Conservation (phyloP, 1,140 invertebrate species). For the Theocolax elegans region DNA sequence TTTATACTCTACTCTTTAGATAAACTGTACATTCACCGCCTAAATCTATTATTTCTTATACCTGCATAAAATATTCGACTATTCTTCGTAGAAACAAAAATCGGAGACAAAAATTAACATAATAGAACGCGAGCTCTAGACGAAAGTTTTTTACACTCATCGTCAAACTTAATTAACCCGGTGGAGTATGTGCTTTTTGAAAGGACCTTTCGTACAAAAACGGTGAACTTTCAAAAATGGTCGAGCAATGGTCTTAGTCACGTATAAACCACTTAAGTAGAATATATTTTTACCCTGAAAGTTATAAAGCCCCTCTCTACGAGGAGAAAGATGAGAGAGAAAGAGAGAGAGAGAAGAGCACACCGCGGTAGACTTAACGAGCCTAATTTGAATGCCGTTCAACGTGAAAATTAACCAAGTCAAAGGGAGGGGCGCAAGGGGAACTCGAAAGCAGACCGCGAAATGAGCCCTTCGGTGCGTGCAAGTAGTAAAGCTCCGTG, state of each 20-base stretch:
- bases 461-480: background rate
- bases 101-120: too few species aligned
- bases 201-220: background rate
- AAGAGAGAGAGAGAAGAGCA: background rate
- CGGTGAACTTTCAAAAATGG: background rate
- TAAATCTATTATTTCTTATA: too few species aligned
- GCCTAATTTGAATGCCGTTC: conserved; percentile 29
- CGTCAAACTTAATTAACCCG: conserved; percentile 16
- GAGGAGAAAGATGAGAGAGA: background rate
- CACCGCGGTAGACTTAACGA: background rate
- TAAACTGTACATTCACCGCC: too few species aligned
- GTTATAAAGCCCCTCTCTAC: background rate
- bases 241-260: background rate
- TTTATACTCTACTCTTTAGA: too few species aligned
- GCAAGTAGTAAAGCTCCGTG: background rate
- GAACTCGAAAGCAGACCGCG: background rate
- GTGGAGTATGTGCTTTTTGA: background rate
- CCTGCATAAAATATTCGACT: too few species aligned
- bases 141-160: too few species aligned
- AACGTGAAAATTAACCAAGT: conserved; percentile 29
- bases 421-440: background rate
- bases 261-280: background rate
- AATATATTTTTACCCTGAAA: background rate
- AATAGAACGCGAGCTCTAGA: too few species aligned
- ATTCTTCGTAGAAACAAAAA: too few species aligned